phyloP scores from a whole-genome alignment of 2,113 vertebrate genomes.

The Atherinomorus stipes region DNA sequence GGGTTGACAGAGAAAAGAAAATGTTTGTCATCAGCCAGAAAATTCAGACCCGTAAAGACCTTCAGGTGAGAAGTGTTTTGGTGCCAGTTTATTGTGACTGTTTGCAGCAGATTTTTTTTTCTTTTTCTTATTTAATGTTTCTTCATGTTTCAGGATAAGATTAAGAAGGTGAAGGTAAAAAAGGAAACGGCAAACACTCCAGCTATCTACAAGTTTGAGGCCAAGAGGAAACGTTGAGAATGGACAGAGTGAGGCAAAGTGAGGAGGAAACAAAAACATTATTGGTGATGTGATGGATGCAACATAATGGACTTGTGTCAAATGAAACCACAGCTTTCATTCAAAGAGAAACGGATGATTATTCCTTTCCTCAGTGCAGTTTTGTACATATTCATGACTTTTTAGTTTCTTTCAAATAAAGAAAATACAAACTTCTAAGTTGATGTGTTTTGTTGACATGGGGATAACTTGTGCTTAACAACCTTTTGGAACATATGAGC shows the following conservation, averaged over 20 bases:
- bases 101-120: neutral
- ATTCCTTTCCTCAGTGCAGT: neutral
- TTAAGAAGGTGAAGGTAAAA: constrained; percentile 90
- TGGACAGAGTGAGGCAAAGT: too few species aligned
- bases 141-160: constrained; percentile 88
- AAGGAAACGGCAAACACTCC: constrained; percentile 87
- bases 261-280: neutral
- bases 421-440: neutral
- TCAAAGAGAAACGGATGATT: neutral
- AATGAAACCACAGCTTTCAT: neutral
- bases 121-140: constrained; percentile 22
- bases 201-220: constrained; percentile 94
- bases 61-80: constrained; percentile 81
- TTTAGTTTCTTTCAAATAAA: constrained; percentile 57
- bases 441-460: neutral
- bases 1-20: constrained; percentile 93
- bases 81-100: neutral
- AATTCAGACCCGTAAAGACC: constrained; percentile 94
- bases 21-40: constrained; percentile 94
- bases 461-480: neutral
- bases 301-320: constrained; percentile 14
- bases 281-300: neutral
- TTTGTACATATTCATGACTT: constrained; percentile 58
- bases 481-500: neutral
- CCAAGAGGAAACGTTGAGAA: constrained; percentile 89